Percentiles rank a stretch among this genome's conserved stretches.
phyloP scores from a whole-genome alignment of 1,140 invertebrate species.

The Venturia canescens region DNA sequence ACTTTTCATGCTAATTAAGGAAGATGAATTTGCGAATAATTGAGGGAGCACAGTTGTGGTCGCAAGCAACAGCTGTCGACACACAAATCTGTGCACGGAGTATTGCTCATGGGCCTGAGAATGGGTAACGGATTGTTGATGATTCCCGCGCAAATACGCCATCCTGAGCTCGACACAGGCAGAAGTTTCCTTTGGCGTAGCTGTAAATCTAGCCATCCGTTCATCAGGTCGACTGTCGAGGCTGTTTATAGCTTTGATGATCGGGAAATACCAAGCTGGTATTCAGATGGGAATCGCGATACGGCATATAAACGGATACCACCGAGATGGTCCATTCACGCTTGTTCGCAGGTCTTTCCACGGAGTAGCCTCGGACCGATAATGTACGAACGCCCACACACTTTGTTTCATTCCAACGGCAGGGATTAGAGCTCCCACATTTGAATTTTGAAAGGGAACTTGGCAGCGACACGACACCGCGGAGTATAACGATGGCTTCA shows the following conservation, averaged over 20 bases:
- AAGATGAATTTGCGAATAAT: too few relatives aligned
- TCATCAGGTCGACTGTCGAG: neutral
- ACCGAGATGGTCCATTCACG: neutral
- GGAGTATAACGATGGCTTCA: neutral
- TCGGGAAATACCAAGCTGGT: neutral
- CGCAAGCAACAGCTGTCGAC: neutral
- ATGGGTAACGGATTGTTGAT: neutral
- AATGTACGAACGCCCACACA: neutral
- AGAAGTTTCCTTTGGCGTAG: too few relatives aligned
- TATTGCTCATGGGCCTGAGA: neutral
- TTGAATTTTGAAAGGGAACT: slow-evolving; percentile 24
- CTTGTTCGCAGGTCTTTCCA: neutral
- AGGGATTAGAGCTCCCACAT: slow-evolving; percentile 20
- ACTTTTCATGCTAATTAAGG: too few relatives aligned
- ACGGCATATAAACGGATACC: neutral
- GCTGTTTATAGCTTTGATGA: neutral
- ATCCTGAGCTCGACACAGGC: neutral
- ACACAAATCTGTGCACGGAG: neutral
- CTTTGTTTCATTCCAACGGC: neutral
- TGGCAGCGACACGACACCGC: neutral
- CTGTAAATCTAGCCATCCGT: too few relatives aligned
- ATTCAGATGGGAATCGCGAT: neutral
- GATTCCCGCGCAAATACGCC: slow-evolving; percentile 12
- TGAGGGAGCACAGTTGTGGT: too few relatives aligned
- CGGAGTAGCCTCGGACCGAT: neutral